Conservation (phyloP, 2,113 vertebrate species). For the Orycteropus afer region DNA sequence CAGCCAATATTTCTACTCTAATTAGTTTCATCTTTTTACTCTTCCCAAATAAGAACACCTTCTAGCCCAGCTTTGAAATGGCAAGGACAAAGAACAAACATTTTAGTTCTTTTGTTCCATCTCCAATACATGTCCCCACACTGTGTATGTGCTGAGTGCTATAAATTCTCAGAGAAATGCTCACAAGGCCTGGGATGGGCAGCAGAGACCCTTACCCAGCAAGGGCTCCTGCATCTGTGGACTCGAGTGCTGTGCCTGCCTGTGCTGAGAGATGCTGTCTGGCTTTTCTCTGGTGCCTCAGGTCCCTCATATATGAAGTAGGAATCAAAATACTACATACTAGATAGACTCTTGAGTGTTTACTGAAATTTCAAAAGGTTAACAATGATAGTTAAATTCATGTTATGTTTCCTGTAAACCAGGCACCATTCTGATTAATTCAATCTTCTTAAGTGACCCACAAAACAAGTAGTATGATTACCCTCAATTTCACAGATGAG, state of each 20-base stretch:
- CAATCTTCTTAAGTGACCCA: not conserved
- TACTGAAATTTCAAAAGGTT: not conserved
- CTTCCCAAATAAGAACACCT: not conserved
- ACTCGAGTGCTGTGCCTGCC: not conserved
- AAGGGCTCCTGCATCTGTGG: not conserved
- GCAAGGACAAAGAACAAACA: not conserved
- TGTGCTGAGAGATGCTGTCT: not conserved
- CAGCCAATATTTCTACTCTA: not conserved
- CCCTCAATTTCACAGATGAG: too few relatives aligned
- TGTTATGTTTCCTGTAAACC: not conserved
- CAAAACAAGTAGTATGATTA: not conserved
- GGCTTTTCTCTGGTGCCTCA: not conserved
- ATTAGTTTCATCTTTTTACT: constrained; percentile 21
- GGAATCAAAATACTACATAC: too few relatives aligned
- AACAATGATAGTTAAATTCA: not conserved
- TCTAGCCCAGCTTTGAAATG: not conserved
- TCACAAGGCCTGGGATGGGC: not conserved
- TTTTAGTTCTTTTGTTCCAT: not conserved
- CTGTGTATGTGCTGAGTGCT: accelerated
- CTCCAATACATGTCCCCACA: not conserved
- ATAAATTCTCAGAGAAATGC: not conserved
- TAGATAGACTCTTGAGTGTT: not conserved
- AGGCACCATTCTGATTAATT: not conserved
- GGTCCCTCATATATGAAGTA: not conserved
- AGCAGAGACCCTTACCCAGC: not conserved